Conservation (phyloP, 2,888 invertebrate species). For the Agrilus biguttatus region DNA sequence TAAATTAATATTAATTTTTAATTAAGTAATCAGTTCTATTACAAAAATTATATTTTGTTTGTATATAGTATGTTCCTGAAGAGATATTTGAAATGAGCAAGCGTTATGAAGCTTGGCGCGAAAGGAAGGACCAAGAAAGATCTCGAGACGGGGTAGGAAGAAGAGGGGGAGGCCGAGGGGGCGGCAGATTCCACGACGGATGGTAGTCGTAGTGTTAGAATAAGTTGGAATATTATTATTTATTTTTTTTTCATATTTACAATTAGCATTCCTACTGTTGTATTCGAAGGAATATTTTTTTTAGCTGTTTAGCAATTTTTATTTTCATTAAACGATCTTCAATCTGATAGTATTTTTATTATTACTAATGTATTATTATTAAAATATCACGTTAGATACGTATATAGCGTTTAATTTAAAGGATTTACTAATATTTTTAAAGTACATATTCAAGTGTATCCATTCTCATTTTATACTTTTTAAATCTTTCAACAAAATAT, state of each 20-base stretch:
- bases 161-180: conserved; percentile 20
- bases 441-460: too few relatives aligned
- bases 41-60: conserved; percentile 2
- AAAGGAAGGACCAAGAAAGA: conserved; percentile 41
- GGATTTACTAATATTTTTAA: too few relatives aligned
- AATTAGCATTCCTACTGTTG: neutral
- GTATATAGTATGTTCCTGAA: conserved; percentile 53
- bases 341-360: too few relatives aligned
- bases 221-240: neutral
- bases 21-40: neutral
- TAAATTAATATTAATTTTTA: too few relatives aligned
- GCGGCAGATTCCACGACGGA: conserved; percentile 12
- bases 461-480: too few relatives aligned
- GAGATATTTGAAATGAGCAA: conserved; percentile 63
- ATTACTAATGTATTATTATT: too few relatives aligned
- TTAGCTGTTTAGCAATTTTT: neutral
- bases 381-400: too few relatives aligned
- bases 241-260: neutral
- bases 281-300: neutral
- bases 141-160: conserved; percentile 27
- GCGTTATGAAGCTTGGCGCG: conserved; percentile 54
- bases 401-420: too few relatives aligned
- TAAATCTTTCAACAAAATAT: too few relatives aligned
- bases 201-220: conserved; percentile 3
- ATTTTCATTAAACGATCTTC: too few relatives aligned